Evolutionary conservation across 2,113 vertebrate genomes (phyloP), one percentile per base, ranked within the genome.

Genomic region (Silurus asotus): DNA sequence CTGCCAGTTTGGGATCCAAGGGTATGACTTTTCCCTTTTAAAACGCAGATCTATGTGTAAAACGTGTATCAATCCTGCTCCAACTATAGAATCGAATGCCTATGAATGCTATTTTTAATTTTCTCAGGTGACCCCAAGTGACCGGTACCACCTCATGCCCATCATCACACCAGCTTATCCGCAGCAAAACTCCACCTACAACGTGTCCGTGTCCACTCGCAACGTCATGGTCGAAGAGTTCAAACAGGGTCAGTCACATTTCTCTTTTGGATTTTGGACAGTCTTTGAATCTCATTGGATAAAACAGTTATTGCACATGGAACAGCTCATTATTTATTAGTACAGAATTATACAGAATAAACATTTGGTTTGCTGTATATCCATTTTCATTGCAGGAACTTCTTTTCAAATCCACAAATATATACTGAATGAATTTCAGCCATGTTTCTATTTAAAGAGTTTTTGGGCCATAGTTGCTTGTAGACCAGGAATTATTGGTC

Each of bases 131-230:
- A 97, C 96, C 88, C 96, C 93, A 89, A 96, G 95, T 95, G 97
- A 97, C 94, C 95, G 96, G 91, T 96, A 96, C 94, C 96, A 98
- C 94, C 94, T 97, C 91, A 98, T 98, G 97, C 96, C 97, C 92
- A 97, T 98, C 94, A 97, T 98, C 93, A 98, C 97, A 91, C 97
- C 97, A 91, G 96, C 96, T 88, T 98, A 97, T 92, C 97, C 97
- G 91, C 96, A 97, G 88, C 97, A 97, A 95, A 98, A 98, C 94
- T 97, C 97, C 80, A 96, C 97, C 65, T 96, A 96, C 96, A 98
- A 98, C 91, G 96, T 98, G 90, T 97, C 96, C 67, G 92, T 94
- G 93, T 98, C 97, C 88, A 98, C 97, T 89, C 94, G 96, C 82
- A 95, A 96, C 89, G 95, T 98, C 92, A 97, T 98, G 94, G 95